Evolutionary conservation across 1,140 invertebrate genomes (phyloP).

Genomic region (Leptopilina clavipes): DNA sequence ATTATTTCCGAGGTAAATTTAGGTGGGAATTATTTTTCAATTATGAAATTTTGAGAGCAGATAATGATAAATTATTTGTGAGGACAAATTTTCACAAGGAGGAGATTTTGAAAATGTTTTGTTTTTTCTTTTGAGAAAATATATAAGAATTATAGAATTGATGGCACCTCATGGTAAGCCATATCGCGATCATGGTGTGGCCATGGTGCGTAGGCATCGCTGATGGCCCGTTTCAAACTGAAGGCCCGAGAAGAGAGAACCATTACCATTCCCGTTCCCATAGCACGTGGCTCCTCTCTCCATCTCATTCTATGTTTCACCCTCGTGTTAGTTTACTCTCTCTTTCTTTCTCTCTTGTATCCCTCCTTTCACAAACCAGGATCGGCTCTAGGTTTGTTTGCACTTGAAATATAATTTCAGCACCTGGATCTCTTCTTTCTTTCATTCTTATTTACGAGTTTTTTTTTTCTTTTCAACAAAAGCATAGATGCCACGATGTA

Average conservation of each 20-base stretch:
- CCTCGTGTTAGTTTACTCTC: constrained; percentile 42
- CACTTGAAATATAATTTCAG: constrained; percentile 33
- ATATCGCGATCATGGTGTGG: constrained; percentile 58
- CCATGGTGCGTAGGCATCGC: constrained; percentile 71
- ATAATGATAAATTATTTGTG: too few relatives aligned
- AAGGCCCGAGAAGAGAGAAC: constrained; percentile 59
- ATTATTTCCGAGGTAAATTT: too few relatives aligned
- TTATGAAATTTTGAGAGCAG: too few relatives aligned
- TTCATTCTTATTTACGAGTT: not conserved
- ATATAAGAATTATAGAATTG: not conserved
- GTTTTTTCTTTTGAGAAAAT: too few relatives aligned
- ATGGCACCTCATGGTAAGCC: constrained; percentile 14
- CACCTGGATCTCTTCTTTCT: constrained; percentile 34
- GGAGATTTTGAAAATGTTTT: too few relatives aligned
- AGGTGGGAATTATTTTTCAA: too few relatives aligned
- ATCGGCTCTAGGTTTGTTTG: constrained; percentile 35
- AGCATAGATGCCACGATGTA: not conserved
- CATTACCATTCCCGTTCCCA: constrained; percentile 70
- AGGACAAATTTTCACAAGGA: too few relatives aligned
- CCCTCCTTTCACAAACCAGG: constrained; percentile 5
- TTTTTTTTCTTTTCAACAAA: not conserved
- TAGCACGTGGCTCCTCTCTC: constrained; percentile 69
- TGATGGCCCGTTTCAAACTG: constrained; percentile 73
- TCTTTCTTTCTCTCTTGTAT: constrained; percentile 49
- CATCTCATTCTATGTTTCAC: constrained; percentile 48